A percentile compares a stretch with the other conserved stretches of the same genome.
Evolutionary conservation across 2,888 invertebrate species (phyloP).

Genomic region (Amorpha juglandis): DNA sequence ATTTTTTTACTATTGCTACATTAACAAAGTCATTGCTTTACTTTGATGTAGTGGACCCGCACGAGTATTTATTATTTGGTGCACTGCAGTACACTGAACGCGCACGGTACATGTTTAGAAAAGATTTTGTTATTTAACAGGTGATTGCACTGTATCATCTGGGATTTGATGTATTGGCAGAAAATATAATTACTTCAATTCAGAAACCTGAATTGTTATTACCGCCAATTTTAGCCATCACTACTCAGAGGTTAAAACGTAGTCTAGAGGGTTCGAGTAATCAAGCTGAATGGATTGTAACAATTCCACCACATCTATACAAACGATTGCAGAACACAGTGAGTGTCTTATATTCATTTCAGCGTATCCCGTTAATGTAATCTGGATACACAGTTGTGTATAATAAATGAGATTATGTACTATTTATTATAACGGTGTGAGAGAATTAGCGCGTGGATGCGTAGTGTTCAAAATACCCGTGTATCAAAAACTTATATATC

Average conservation of each 20-base stretch:
- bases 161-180: conserved; percentile 86
- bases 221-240: conserved; percentile 89
- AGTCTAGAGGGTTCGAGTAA: conserved; percentile 84
- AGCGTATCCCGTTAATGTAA: too few relatives aligned
- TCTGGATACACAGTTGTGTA: too few relatives aligned
- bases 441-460: too few relatives aligned
- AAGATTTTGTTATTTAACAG: conserved; percentile 54
- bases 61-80: too few relatives aligned
- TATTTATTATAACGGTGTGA: too few relatives aligned
- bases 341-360: conserved; percentile 38
- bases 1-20: too few relatives aligned
- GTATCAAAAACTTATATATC: too few relatives aligned
- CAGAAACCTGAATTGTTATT: conserved; percentile 88
- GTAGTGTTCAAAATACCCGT: too few relatives aligned
- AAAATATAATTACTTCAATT: conserved; percentile 86
- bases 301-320: conserved; percentile 90
- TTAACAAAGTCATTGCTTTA: too few relatives aligned
- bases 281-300: conserved; percentile 88
- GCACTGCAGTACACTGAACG: too few relatives aligned
- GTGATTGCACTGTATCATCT: conserved; percentile 85
- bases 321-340: conserved; percentile 90
- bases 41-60: too few relatives aligned
- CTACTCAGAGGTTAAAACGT: conserved; percentile 91
- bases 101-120: not conserved
- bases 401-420: too few relatives aligned